A percentile compares a stretch with the other conserved stretches of the same genome.
phyloP scores from a whole-genome alignment of 2,113 vertebrate species.

The Paratilapia polleni region DNA sequence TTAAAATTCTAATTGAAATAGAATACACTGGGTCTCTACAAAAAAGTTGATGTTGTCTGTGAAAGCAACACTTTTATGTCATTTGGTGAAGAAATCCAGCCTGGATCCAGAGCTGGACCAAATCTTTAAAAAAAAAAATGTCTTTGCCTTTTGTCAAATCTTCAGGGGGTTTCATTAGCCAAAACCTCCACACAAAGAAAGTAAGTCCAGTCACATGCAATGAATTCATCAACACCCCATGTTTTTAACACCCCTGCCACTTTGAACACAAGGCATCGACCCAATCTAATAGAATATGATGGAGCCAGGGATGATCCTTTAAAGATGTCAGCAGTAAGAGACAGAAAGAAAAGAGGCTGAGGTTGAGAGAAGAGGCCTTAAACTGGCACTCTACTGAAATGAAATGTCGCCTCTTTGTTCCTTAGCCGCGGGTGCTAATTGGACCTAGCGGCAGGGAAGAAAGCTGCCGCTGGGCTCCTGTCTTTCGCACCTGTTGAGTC shows the following conservation, averaged over 20 bases:
- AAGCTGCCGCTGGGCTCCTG: conserved; percentile 72
- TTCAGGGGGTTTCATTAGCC: conserved; percentile 69
- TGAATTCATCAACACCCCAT: conserved; percentile 82
- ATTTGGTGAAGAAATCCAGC: conserved; percentile 28
- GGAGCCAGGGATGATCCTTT: conserved; percentile 72
- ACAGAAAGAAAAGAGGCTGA: conserved; percentile 73
- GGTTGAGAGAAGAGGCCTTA: conserved; percentile 73
- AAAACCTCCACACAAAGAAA: conserved; percentile 70
- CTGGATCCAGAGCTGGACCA: conserved; percentile 11
- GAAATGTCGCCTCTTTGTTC: conserved; percentile 81
- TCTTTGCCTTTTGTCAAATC: conserved; percentile 62
- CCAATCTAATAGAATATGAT: conserved; percentile 71
- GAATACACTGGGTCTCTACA: neutral
- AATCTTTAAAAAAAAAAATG: conserved; percentile 58
- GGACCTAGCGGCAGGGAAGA: conserved; percentile 71
- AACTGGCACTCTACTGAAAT: conserved; percentile 80
- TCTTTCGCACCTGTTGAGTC: conserved; percentile 83
- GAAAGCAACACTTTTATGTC: neutral
- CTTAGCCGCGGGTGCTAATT: conserved; percentile 76
- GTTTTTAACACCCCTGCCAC: conserved; percentile 72
- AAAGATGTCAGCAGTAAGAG: conserved; percentile 77
- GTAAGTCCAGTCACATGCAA: conserved; percentile 75
- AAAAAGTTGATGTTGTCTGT: conserved; percentile 1
- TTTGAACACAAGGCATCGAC: conserved; percentile 74
- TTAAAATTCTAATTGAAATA: neutral